Percentiles rank a stretch among this genome's conserved stretches.
phyloP scores from a whole-genome alignment of 23 tunicate genomes.

The Ciona savignyi region DNA sequence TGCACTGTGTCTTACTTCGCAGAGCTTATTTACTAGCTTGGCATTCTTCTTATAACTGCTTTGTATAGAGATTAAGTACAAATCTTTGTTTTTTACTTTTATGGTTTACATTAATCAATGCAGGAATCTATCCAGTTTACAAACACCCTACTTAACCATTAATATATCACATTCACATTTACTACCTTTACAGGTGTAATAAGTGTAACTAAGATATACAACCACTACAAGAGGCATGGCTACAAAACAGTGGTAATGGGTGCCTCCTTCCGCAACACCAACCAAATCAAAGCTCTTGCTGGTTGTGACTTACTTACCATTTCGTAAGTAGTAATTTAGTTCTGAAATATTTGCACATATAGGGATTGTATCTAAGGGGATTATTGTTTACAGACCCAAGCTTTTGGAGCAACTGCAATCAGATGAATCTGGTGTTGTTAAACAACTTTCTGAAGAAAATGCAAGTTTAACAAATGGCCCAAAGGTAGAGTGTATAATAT shows the following conservation, averaged over 20 bases:
- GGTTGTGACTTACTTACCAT: conserved; percentile 97
- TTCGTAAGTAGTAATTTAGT: conserved; percentile 39
- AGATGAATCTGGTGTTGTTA: conserved; percentile 26
- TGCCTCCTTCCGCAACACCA: conserved; percentile 92
- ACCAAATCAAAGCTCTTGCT: conserved; percentile 91
- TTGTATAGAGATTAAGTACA: too few species aligned
- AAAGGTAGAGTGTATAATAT: conserved; percentile 14
- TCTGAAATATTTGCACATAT: too few species aligned
- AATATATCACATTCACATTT: too few species aligned
- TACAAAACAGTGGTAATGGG: conserved; percentile 98
- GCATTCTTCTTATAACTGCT: too few species aligned
- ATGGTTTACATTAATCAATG: too few species aligned
- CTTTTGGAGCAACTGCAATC: conserved; percentile 65
- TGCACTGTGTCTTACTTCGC: too few species aligned
- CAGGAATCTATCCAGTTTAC: too few species aligned
- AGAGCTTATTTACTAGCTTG: too few species aligned
- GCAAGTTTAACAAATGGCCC: conserved; percentile 35
- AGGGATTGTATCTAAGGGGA: too few species aligned
- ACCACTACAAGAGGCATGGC: conserved; percentile 82
- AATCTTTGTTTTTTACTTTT: too few species aligned
- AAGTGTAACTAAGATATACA: conserved; percentile 91
- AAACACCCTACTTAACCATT: too few species aligned
- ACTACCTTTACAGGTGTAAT: conserved; percentile 65
- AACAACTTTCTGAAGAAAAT: conserved; percentile 44
- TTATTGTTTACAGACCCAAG: conserved; percentile 50